Percentiles rank a stretch among this genome's conserved stretches.
These are phyloP conservation scores for Harpagoxenus sublaevis DNA, from an alignment of 2,888 invertebrate species.

Conservation along the genomic window DNA sequence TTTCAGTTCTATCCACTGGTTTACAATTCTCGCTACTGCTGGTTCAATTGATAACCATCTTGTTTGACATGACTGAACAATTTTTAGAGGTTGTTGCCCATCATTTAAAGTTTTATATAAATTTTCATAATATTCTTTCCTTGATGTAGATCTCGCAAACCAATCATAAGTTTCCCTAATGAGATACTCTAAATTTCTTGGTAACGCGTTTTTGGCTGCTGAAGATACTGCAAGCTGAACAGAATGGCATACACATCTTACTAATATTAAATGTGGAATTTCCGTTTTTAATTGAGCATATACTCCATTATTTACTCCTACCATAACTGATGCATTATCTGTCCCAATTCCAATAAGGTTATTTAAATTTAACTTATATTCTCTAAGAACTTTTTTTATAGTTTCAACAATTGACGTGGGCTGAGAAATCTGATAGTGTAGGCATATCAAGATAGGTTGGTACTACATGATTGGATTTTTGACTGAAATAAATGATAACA, in stretches of 20 bases:
- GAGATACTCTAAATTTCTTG: background rate
- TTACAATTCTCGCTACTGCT: background rate
- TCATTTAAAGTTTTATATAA: background rate
- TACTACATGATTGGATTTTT: too few relatives aligned
- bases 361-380: background rate
- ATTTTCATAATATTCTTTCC: background rate
- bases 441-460: background rate
- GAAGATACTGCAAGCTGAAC: background rate
- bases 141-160: background rate
- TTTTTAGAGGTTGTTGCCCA: background rate
- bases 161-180: slow-evolving; percentile 1
- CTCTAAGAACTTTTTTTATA: background rate
- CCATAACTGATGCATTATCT: background rate
- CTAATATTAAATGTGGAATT: background rate
- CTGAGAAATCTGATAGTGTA: background rate
- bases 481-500: too few relatives aligned
- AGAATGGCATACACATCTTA: background rate
- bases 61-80: background rate
- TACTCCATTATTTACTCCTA: background rate
- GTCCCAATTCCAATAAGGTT: background rate
- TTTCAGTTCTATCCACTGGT: background rate
- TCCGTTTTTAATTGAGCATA: background rate
- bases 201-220: background rate
- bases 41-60: background rate
- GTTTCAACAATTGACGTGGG: background rate